phyloP scores from a whole-genome alignment of 2,888 invertebrate genomes.

The Epinotia demarniana region DNA sequence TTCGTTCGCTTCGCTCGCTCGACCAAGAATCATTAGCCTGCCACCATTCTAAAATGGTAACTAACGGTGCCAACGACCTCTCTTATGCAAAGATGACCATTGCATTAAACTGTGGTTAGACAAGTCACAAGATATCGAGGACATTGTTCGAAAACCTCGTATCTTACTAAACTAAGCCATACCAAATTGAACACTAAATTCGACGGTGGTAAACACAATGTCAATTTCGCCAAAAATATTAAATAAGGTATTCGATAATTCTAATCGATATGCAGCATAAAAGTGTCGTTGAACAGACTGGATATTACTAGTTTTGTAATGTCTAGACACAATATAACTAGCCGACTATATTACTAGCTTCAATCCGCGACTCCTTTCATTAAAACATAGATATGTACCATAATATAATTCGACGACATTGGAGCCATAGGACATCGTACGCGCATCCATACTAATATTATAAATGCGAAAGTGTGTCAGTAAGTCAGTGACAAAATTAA shows the following conservation, averaged over 20 bases:
- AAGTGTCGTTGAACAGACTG: slow-evolving; percentile 9
- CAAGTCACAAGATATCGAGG: not conserved
- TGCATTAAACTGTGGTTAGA: slow-evolving; percentile 14
- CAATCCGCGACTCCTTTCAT: no score
- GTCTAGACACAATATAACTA: not conserved
- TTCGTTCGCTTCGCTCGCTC: no score
- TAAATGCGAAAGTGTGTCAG: no score
- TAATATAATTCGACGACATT: no score
- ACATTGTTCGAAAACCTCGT: not conserved
- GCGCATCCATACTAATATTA: no score
- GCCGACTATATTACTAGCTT: not conserved
- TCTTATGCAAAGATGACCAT: slow-evolving; percentile 32
- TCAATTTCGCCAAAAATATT: not conserved
- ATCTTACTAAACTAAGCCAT: not conserved
- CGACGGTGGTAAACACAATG: not conserved
- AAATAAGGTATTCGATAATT: not conserved
- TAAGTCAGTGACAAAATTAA: no score
- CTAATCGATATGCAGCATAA: slow-evolving; percentile 12
- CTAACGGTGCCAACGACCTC: slow-evolving; percentile 27
- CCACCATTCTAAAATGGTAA: not conserved
- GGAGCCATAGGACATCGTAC: no score
- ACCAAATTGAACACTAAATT: not conserved
- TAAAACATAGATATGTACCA: no score
- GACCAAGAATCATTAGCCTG: no score
- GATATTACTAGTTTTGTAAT: slow-evolving; percentile 10